These are phyloP conservation scores for Epinephelus cyanopodus DNA, from an alignment of 2,113 vertebrate genomes.

Conservation along the genomic window DNA sequence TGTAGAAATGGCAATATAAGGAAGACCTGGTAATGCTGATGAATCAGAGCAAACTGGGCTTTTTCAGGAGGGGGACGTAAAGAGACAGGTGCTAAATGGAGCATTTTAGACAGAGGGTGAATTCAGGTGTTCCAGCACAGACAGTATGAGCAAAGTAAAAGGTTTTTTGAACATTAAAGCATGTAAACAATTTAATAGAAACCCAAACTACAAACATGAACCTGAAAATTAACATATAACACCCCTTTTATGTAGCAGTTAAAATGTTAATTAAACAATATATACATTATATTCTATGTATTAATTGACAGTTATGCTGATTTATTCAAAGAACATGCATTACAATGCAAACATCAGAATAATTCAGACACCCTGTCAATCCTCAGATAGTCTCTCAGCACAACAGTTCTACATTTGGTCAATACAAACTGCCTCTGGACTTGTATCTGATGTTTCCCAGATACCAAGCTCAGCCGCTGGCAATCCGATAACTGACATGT, in stretches of 20 bases:
- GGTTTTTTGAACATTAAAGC: too few relatives aligned
- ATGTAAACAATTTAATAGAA: too few relatives aligned
- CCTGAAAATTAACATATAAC: too few relatives aligned
- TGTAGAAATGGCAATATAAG: too few relatives aligned
- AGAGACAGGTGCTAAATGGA: too few relatives aligned
- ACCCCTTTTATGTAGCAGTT: background rate
- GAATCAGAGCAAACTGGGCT: too few relatives aligned
- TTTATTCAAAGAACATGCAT: background rate
- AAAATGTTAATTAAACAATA: background rate
- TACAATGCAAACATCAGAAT: background rate
- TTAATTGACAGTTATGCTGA: background rate
- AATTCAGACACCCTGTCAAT: background rate
- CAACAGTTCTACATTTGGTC: background rate
- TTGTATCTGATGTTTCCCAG: constrained; percentile 44
- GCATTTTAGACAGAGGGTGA: too few relatives aligned
- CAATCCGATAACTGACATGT: constrained; percentile 11
- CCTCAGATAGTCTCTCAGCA: background rate
- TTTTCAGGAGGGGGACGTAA: too few relatives aligned
- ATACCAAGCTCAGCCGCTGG: background rate
- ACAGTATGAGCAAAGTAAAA: too few relatives aligned
- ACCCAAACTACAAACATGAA: too few relatives aligned
- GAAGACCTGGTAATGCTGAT: too few relatives aligned
- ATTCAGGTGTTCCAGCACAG: too few relatives aligned
- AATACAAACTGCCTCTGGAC: background rate
- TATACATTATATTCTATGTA: background rate